Base-by-base conservation (phyloP, 2,888 invertebrate species). In the Phalera bucephala region DNA sequence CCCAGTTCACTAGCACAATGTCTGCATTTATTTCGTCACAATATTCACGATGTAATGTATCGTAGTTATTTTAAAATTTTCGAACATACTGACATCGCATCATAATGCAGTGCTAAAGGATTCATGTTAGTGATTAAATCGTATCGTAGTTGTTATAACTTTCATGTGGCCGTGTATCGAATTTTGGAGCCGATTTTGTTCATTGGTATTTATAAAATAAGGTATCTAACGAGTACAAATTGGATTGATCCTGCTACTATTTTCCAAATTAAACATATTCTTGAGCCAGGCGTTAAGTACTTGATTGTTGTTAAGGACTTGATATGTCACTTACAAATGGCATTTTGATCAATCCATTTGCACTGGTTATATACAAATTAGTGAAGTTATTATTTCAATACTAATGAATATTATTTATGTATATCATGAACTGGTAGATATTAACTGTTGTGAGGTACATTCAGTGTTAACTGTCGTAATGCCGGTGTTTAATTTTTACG, bases 11-110 rank as follows among this genome's bases (percentile, higher is more conserved):
- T 49, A 68, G 83, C 83, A 81, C 83, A 82, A 80, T 60, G 45
- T 59, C 54, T 70, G 82, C 80, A 81, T 82, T 81, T 82, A 80
- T 60, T 52, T 61, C 61, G 68, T 76, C 72, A 72, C 77, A 68
- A 56, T 50, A 32, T 47, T 45, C 33, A 44, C 30, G 22, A 25
- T 38, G 37, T 40, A 46, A 45, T 27, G 36, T 48, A 45, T 35
- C 31, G 31, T 35, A 31, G 40, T 42, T 21, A n/a, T n/a, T n/a
- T n/a, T n/a, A n/a, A n/a, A n/a, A n/a, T n/a, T 22, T 17, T 36
- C 23, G 19, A 25, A 11, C 11, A 23, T 1, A 8, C 27, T 33
- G 33, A 38, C 45, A 36, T 43, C 40, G 32, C 44, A 31, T n/a
- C n/a, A n/a, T n/a, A n/a, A 39, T 41, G 34, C 36, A 39, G 31